Evolutionary conservation across 2,888 invertebrate genomes (phyloP), one percentile per base, ranked within the genome.

Genomic region (Tenthredo amoena): DNA sequence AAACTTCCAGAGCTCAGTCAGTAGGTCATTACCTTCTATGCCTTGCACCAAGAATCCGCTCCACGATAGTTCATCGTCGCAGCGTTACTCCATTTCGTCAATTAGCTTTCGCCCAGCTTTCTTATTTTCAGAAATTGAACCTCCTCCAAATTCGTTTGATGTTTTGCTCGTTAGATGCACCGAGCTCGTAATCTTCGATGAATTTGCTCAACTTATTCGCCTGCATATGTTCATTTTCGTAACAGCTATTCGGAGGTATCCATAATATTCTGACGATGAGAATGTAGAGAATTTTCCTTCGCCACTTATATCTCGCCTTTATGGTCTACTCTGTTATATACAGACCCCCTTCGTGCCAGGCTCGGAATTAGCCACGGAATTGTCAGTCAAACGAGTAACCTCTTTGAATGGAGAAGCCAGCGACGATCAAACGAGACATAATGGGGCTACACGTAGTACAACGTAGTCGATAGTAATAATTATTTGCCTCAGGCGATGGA

Each of bases 321-420:
- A 55, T 31, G 34, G n/a, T 31, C 34, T 31, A 55, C 50, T 31
- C 5, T n/a, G 47, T 43, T 40, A 47, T 62, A 84, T 26, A 21
- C 12, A 74, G 26, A 76, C 74, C 43, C 89, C 89, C 87, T 90
- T 91, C 91, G 91, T 91, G 90, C 92, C 91, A 91, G 92, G 91
- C 90, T 89, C 90, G 87, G 89, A 89, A 87, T 89, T 90, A 86
- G 89, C 88, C 88, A 88, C 88, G 87, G 86, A 89, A 88, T 89
- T 88, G 89, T 89, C 89, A 89, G 89, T 86, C 87, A 89, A 91
- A 90, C 89, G 91, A 91, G 88, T 91, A 91, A 88, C 89, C 89
- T 89, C 86, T 85, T 84, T 88, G 90, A 91, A 89, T 88, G 87
- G 81, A 81, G 81, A 62, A 81, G 21, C 37, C 15, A 81, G 62